Percentiles rank a stretch among this genome's conserved stretches.
Conservation (phyloP, 2,113 vertebrate species). For the Dolichotis patagonum region DNA sequence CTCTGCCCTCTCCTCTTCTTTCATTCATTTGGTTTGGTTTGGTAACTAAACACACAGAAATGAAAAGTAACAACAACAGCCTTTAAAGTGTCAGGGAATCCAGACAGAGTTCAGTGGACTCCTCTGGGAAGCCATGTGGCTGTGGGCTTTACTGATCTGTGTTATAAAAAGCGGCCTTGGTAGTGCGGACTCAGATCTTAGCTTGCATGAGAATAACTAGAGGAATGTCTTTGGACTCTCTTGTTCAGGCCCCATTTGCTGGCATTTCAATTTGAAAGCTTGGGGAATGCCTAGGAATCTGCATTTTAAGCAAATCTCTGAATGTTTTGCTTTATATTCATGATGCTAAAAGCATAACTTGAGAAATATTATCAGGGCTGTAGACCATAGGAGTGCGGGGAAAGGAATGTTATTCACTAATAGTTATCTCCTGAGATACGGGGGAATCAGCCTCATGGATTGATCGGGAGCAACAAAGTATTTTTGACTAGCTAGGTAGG, state of each 20-base stretch:
- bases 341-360: neutral
- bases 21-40: neutral
- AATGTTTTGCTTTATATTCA: neutral
- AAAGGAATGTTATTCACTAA: neutral
- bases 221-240: neutral
- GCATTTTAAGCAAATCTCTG: neutral
- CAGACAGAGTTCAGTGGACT: neutral
- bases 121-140: neutral
- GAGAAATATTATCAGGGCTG: neutral
- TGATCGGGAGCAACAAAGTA: neutral
- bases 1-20: neutral
- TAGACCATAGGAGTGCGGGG: neutral
- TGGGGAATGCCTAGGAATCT: neutral
- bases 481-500: neutral
- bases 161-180: neutral
- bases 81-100: neutral
- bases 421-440: neutral
- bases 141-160: neutral
- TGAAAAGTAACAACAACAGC: neutral
- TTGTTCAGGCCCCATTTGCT: neutral
- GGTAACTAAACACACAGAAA: neutral
- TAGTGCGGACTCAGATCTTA: neutral
- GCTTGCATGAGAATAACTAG: neutral
- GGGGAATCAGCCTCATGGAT: neutral
- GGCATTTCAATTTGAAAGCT: neutral